A percentile compares a stretch with the other conserved stretches of the same genome.
Conservation (phyloP, 2,113 vertebrate species). For the Trematocara unimaculatum region DNA sequence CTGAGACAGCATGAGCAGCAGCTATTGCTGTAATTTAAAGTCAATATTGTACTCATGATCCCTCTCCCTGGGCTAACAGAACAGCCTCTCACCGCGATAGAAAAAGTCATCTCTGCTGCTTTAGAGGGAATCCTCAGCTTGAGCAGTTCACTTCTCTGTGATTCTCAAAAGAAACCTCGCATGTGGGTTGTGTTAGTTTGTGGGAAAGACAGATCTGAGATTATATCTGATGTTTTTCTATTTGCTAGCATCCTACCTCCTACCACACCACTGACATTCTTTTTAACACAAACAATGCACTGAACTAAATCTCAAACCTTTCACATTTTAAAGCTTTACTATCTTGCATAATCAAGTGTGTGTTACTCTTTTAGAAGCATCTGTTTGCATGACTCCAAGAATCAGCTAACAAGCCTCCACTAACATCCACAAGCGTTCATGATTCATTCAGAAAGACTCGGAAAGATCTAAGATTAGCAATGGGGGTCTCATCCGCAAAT, state of each 20-base stretch:
- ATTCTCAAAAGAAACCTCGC: neutral
- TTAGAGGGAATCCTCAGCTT: conserved; percentile 56
- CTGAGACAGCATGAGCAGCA: conserved; percentile 73
- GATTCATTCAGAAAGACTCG: conserved; percentile 61
- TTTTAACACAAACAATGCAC: neutral
- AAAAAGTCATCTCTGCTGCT: conserved; percentile 54
- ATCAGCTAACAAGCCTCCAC: conserved; percentile 47
- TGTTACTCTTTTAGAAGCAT: neutral
- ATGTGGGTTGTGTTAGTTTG: conserved; percentile 7
- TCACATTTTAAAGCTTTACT: neutral
- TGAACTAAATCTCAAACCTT: neutral
- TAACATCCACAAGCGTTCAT: conserved; percentile 60
- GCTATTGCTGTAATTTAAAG: conserved; percentile 77
- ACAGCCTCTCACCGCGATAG: conserved; percentile 35
- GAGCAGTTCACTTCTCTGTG: conserved; percentile 1
- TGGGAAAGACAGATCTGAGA: neutral
- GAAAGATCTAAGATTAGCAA: conserved; percentile 66
- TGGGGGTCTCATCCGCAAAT: conserved; percentile 55
- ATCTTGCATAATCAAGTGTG: neutral
- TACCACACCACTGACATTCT: neutral
- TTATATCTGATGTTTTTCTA: conserved; percentile 1
- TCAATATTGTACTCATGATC: conserved; percentile 76
- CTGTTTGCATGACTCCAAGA: neutral
- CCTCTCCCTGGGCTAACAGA: conserved; percentile 64
- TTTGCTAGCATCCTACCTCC: neutral